A percentile compares a stretch with the other conserved stretches of the same genome.
phyloP scores from a whole-genome alignment of 2,797 vertebrate species.

The Oophaga sylvatica region DNA sequence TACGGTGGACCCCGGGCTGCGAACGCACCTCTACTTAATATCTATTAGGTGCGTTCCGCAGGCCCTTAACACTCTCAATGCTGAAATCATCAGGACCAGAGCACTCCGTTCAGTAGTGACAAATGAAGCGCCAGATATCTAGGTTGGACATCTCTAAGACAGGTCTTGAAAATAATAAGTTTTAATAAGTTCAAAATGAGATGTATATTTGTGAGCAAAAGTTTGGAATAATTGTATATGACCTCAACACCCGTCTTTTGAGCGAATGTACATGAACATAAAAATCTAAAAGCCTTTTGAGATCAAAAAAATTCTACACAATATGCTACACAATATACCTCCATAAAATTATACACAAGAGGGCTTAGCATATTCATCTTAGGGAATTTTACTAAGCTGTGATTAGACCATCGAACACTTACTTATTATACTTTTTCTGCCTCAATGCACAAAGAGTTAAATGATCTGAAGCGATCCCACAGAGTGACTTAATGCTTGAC shows the following conservation, averaged over 20 bases:
- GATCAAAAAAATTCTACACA: not conserved
- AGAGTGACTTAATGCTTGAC: slow-evolving; percentile 28
- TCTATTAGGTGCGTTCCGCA: too few relatives aligned
- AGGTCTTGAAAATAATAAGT: not conserved
- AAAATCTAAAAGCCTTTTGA: not conserved
- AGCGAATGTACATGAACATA: not conserved
- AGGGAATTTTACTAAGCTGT: slow-evolving; percentile 16
- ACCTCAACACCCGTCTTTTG: not conserved
- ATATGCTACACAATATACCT: too few relatives aligned
- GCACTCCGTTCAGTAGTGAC: not conserved
- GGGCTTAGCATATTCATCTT: slow-evolving; percentile 9
- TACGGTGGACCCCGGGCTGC: too few relatives aligned
- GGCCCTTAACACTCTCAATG: not conserved
- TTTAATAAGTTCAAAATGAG: not conserved
- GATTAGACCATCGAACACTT: not conserved
- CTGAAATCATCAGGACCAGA: not conserved
- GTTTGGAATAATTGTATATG: not conserved
- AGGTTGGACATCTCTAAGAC: not conserved
- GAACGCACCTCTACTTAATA: too few relatives aligned
- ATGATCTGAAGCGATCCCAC: slow-evolving; percentile 23
- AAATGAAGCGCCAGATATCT: not conserved
- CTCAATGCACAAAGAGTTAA: slow-evolving; percentile 10
- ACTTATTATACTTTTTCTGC: not conserved
- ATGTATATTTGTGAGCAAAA: not conserved
- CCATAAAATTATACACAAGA: not conserved